Conservation (phyloP, 2,113 vertebrate species). For the Formicarius rufipectus region DNA sequence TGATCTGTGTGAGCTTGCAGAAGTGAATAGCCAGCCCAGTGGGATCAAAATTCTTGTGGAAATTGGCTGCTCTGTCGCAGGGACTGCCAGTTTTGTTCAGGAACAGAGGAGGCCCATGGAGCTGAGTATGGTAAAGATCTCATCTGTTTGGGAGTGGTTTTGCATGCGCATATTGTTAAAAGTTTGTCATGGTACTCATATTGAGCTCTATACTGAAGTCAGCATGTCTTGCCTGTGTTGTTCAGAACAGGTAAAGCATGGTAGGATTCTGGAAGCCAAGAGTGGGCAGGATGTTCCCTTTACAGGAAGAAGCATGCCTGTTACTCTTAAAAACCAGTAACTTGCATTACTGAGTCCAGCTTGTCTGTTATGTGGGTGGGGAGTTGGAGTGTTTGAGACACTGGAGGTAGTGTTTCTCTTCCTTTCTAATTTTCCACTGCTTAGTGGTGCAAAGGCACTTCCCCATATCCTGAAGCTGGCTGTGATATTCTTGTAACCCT, state of each 20-base stretch:
- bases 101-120: neutral
- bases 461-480: neutral
- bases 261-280: neutral
- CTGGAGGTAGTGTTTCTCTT: neutral
- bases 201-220: neutral
- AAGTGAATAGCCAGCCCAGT: neutral
- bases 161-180: neutral
- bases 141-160: neutral
- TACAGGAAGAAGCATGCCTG: neutral
- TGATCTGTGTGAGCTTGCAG: neutral
- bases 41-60: neutral
- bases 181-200: neutral
- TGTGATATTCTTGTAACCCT: neutral
- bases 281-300: neutral
- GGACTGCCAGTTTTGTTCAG: neutral
- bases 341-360: neutral
- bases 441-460: neutral
- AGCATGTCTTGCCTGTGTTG: neutral
- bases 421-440: neutral
- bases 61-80: neutral
- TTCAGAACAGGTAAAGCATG: neutral
- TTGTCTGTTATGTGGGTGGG: neutral
- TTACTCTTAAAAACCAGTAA: neutral
- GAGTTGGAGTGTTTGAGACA: neutral
- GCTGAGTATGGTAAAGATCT: neutral